phyloP scores from a whole-genome alignment of 2,113 vertebrate genomes.

The Rhinoptilus africanus region DNA sequence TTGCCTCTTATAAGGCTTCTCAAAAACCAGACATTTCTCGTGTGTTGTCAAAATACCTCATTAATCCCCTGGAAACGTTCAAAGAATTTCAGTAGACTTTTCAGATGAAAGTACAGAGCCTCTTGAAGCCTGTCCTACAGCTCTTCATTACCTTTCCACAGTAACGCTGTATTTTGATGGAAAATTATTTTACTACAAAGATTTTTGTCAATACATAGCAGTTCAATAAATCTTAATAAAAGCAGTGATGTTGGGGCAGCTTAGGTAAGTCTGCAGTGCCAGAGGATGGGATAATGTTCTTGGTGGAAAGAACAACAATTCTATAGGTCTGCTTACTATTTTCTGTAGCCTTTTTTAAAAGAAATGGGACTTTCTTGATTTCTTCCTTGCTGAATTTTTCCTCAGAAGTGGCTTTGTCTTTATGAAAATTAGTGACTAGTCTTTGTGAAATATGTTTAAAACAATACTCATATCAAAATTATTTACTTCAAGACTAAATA shows the following conservation, averaged over 20 bases:
- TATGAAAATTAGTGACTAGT: too few species aligned
- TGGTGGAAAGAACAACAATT: neutral
- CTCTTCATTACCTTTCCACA: slow-evolving; percentile 30
- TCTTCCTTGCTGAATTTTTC: neutral
- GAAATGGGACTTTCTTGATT: neutral
- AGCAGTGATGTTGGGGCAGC: neutral
- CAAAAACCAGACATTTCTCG: slow-evolving; percentile 41
- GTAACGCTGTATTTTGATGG: neutral
- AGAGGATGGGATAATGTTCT: neutral
- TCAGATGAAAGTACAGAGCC: slow-evolving; percentile 54
- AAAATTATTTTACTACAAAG: slow-evolving; percentile 42
- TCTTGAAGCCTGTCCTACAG: slow-evolving; percentile 55
- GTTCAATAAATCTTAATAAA: neutral
- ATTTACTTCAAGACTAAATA: neutral
- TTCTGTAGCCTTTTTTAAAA: neutral
- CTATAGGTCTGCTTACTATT: neutral
- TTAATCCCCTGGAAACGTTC: slow-evolving; percentile 60
- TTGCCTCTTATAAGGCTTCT: slow-evolving; percentile 46
- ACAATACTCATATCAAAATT: neutral
- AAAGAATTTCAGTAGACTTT: slow-evolving; percentile 64
- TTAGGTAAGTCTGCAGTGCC: neutral
- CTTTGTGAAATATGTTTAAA: neutral
- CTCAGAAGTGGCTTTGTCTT: neutral
- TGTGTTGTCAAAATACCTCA: slow-evolving; percentile 57
- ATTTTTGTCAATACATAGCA: neutral